Percentiles rank a stretch among this genome's conserved stretches.
Evolutionary conservation across 2,113 vertebrate species (phyloP).

Genomic region (Thomomys bottae): DNA sequence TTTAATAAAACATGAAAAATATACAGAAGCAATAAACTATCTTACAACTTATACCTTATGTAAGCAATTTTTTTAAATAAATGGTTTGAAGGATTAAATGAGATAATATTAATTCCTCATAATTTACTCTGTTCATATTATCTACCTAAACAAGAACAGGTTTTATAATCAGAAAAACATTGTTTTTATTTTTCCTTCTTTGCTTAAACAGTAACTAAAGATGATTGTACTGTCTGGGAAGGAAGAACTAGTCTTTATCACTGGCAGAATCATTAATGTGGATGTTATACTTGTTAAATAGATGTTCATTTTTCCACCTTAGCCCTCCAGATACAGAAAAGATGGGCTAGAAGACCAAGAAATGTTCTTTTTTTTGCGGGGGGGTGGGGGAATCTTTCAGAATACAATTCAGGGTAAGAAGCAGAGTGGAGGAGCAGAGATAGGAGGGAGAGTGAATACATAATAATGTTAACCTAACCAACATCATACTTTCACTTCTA

Average conservation of each 20-base stretch:
- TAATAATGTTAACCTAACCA: constrained; percentile 13
- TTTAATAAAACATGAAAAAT: too few relatives aligned
- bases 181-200: background rate
- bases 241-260: background rate
- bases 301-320: background rate
- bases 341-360: background rate
- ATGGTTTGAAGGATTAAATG: background rate
- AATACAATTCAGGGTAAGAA: background rate
- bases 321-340: background rate
- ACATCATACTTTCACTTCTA: background rate
- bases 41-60: too few relatives aligned
- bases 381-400: too few relatives aligned
- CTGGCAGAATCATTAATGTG: background rate
- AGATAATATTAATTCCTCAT: background rate
- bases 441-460: background rate
- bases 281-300: background rate
- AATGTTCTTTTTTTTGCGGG: background rate
- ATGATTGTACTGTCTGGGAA: background rate
- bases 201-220: constrained; percentile 25
- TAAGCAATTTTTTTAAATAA: background rate
- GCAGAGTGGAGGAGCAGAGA: background rate
- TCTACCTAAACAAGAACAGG: background rate
- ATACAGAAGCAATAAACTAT: too few relatives aligned
- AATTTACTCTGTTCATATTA: constrained; percentile 1
- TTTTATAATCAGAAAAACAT: constrained; percentile 12